Percentiles rank a stretch among this genome's conserved stretches.
phyloP scores from a whole-genome alignment of 2,888 invertebrate genomes.

The Diploptera punctata region DNA sequence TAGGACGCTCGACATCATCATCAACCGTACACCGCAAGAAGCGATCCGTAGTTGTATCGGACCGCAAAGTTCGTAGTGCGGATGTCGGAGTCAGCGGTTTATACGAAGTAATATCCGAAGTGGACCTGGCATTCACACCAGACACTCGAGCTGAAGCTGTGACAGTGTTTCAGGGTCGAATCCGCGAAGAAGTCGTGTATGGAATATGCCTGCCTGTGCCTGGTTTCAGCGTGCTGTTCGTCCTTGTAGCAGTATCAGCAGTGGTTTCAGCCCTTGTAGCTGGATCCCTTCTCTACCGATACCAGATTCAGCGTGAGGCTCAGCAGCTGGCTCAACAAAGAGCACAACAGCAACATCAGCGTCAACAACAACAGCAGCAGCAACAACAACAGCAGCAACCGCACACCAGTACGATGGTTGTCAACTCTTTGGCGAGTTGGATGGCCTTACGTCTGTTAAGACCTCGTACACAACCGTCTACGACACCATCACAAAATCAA shows the following conservation, averaged over 20 bases:
- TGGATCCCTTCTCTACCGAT: slow-evolving; percentile 78
- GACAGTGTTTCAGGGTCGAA: slow-evolving; percentile 86
- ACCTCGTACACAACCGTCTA: slow-evolving; percentile 48
- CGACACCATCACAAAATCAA: slow-evolving; percentile 24
- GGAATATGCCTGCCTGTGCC: slow-evolving; percentile 91
- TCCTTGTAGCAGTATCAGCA: slow-evolving; percentile 85
- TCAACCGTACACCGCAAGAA: slow-evolving; percentile 58
- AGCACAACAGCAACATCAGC: slow-evolving; percentile 44
- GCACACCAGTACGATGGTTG: slow-evolving; percentile 55
- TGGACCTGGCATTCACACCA: slow-evolving; percentile 89
- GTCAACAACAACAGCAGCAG: slow-evolving; percentile 47
- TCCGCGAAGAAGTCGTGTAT: slow-evolving; percentile 88
- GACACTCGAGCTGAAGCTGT: slow-evolving; percentile 80
- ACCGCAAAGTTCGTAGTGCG: slow-evolving; percentile 79
- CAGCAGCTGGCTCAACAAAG: slow-evolving; percentile 43
- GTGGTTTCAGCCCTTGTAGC: slow-evolving; percentile 88
- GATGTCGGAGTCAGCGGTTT: slow-evolving; percentile 90
- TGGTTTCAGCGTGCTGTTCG: slow-evolving; percentile 87
- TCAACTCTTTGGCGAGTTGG: slow-evolving; percentile 73
- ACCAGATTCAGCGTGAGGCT: slow-evolving; percentile 77
- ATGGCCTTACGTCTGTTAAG: slow-evolving; percentile 72
- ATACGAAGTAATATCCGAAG: slow-evolving; percentile 91
- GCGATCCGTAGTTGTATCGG: slow-evolving; percentile 69
- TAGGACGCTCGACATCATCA: slow-evolving; percentile 52
- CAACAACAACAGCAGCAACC: slow-evolving; percentile 52